Base-by-base conservation (phyloP, 2,113 vertebrate genomes). In the Bubo blakistoni region DNA sequence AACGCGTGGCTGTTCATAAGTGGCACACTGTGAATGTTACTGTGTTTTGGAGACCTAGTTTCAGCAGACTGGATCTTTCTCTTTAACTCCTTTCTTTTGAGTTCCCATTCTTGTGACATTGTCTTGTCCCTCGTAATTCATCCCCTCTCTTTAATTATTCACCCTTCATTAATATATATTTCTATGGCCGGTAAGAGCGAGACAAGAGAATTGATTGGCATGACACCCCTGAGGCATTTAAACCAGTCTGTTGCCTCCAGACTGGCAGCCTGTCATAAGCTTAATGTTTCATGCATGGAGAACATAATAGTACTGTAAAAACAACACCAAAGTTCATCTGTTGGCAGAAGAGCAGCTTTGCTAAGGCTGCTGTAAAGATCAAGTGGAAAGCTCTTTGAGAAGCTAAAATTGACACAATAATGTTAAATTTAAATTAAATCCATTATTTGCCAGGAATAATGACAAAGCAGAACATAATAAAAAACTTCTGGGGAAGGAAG, bases 201-300 rank as follows among this genome's bases (percentile, higher is more conserved):
- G 71, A 78, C 69, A 81, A 81, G 59, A 71, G 59, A 88, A 92
- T 63, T 95, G 80, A 81, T 47, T 91, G 76, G 72, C 86, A 86
- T 49, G 88, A 29, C 51, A 70, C 86, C 82, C 62, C 59, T 57
- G 88, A 95, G 91, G 83, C 91, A 78, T 65, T 86, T 94, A 86
- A 95, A 95, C 63, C 83, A 96, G 76, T 62, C 83, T 94, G 55
- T 54, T 96, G 83, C 89, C 83, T 95, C 59, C 83, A 94, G 88
- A 88, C 77, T 91, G 82, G 80, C 91, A 95, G 79, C 76, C 55
- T 94, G 49, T 94, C 80, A 49, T 70, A 90, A 94, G 55, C 49
- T 79, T 72, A 92, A 81, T 73, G 76, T 90, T 93, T 96, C 91
- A 73, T 83, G 79, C 79, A 16, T 20, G 49, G 74, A 88, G 71